These are phyloP conservation scores for Scaptodrosophila lebanonensis DNA, from an alignment of 1,140 invertebrate species.

Conservation along the genomic window DNA sequence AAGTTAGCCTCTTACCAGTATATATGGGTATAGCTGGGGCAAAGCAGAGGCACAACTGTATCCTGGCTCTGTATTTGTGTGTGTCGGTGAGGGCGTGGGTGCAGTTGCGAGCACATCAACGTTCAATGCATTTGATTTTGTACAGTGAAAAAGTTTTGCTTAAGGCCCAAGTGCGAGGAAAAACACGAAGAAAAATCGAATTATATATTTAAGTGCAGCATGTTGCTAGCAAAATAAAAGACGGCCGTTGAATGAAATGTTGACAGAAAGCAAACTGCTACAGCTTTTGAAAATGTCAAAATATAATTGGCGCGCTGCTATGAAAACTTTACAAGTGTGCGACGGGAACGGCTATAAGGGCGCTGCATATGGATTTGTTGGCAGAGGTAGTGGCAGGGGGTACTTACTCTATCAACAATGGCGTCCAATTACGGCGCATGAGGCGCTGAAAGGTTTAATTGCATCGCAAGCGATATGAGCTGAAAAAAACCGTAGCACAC, in stretches of 20 bases:
- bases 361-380: slow-evolving; percentile 7
- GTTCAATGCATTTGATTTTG: slow-evolving; percentile 73
- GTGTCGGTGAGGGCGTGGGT: no score
- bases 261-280: slow-evolving; percentile 69
- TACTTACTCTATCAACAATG: slow-evolving; percentile 47
- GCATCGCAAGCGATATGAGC: no score
- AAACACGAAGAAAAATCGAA: no score
- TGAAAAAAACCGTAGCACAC: slow-evolving; percentile 28
- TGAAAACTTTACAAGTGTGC: slow-evolving; percentile 34
- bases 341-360: background rate
- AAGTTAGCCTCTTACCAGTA: slow-evolving; percentile 56
- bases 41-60: no score
- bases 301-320: slow-evolving; percentile 53
- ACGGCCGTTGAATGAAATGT: slow-evolving; percentile 58
- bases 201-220: slow-evolving; percentile 57
- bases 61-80: no score
- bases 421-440: slow-evolving; percentile 58
- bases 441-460: slow-evolving; percentile 29
- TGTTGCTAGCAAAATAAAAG: slow-evolving; percentile 50
- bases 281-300: slow-evolving; percentile 56
- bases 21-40: background rate
- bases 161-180: slow-evolving; percentile 16
- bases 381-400: slow-evolving; percentile 7
- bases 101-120: slow-evolving; percentile 8
- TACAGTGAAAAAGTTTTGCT: slow-evolving; percentile 42